Evolutionary conservation across 2,888 invertebrate genomes (phyloP), one percentile per base, ranked within the genome.

Genomic region (Cinara cedri): DNA sequence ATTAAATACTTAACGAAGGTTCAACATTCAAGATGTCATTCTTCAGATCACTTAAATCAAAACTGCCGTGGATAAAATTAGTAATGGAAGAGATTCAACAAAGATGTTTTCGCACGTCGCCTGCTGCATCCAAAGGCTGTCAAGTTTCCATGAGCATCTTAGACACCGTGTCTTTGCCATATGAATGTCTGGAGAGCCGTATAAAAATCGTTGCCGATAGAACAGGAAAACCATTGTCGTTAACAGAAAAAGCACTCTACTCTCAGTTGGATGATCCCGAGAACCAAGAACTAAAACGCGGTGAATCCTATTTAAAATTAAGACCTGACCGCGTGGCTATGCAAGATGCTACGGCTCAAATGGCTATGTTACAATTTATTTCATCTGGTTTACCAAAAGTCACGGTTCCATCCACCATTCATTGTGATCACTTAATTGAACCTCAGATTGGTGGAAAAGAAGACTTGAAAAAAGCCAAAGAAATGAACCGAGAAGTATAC

Each of bases 291-390:
- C 92, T 99, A 82, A 90, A 90, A 83, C 90, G 98, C 82, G 99
- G 98, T 62, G 91, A 89, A 54, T 96, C 95, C 82, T 99, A 99
- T 86, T 89, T 98, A 76, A 91, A 96, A 81, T 88, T 99, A 80
- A 90, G 98, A 54, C 99, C 99, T 1, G 99, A 99, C 87, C 91
- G 99, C 82, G 99, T 99, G 81, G 99, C 98, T 82, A 99, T 99
- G 98, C 99, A 99, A 87, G 99, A 99, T 89, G 99, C 99, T 81
- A 99, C 99, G 24, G 99, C 99, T 4, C 99, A 99, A 89, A 99
- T 99, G 99, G 99, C 99, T 26, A 99, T n/a, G n/a, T n/a, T n/a
- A n/a, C n/a, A n/a, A n/a, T n/a, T n/a, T n/a, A n/a, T n/a, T n/a
- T n/a, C n/a, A n/a, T n/a, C n/a, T n/a, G n/a, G n/a, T n/a, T n/a